Percentiles rank a stretch among this genome's conserved stretches.
Conservation (phyloP, 1,140 invertebrate species). For the Agraylea sexmaculata region DNA sequence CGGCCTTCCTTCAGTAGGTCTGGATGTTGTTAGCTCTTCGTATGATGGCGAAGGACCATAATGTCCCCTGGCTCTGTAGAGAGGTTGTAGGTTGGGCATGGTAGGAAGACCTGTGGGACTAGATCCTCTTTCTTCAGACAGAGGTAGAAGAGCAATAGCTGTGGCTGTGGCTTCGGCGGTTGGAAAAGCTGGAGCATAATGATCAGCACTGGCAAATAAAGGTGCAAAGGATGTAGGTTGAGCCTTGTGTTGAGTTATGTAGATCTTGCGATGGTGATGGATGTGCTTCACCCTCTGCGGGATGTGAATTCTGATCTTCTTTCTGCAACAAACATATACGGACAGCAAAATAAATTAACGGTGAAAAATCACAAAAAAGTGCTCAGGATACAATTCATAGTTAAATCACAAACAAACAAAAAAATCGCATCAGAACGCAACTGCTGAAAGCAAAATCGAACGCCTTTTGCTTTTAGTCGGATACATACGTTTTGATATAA, state of each 20-base stretch:
- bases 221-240: slow-evolving; percentile 28
- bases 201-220: slow-evolving; percentile 25
- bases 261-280: slow-evolving; percentile 41
- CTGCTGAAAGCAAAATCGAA: not conserved
- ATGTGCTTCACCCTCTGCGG: slow-evolving; percentile 42
- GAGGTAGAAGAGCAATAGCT: slow-evolving; percentile 9
- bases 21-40: slow-evolving; percentile 25
- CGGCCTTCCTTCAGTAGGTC: slow-evolving; percentile 19
- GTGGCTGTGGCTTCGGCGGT: not conserved
- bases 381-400: slow-evolving; percentile 25
- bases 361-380: slow-evolving; percentile 18
- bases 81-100: slow-evolving; percentile 31
- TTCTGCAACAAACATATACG: slow-evolving; percentile 26
- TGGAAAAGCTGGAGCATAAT: slow-evolving; percentile 16
- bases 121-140: slow-evolving; percentile 26
- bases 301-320: slow-evolving; percentile 42
- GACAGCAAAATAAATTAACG: slow-evolving; percentile 27
- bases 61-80: slow-evolving; percentile 35
- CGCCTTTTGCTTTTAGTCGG: not conserved
- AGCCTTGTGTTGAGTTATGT: slow-evolving; percentile 36
- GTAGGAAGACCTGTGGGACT: slow-evolving; percentile 22
- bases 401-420: not conserved
- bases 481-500: not conserved
- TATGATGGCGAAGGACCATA: slow-evolving; percentile 32
- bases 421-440: not conserved